phyloP scores from a whole-genome alignment of 2,797 vertebrate genomes.

The Myoxocephalus aenaeus region DNA sequence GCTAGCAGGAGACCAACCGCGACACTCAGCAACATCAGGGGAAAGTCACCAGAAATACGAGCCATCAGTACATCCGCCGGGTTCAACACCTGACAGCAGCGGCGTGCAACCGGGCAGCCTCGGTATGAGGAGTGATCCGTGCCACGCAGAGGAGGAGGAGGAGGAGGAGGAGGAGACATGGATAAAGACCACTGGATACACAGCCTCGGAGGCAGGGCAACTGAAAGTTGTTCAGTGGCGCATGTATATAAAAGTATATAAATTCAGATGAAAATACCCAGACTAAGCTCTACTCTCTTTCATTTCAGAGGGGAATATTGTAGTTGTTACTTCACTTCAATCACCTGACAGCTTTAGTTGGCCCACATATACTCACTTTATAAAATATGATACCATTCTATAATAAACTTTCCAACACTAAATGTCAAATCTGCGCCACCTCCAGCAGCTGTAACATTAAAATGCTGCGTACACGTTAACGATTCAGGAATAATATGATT shows the following conservation, averaged over 20 bases:
- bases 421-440: not conserved
- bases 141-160: constrained; percentile 46
- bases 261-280: not conserved
- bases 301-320: not conserved
- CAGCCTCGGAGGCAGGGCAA: not conserved
- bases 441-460: not conserved
- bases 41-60: constrained; percentile 58
- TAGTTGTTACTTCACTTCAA: not conserved
- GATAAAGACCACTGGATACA: not conserved
- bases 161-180: constrained; percentile 25
- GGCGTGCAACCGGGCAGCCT: constrained; percentile 34
- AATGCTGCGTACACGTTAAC: not conserved
- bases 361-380: not conserved
- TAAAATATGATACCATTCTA: not conserved
- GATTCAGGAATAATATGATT: not conserved
- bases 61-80: constrained; percentile 59
- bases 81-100: constrained; percentile 27
- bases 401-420: not conserved
- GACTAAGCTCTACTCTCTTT: not conserved
- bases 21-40: constrained; percentile 50
- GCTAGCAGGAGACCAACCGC: constrained; percentile 18
- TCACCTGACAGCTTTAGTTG: not conserved
- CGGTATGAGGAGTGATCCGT: constrained; percentile 56
- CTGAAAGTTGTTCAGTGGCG: no score
- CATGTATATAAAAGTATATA: no score